Evolutionary conservation across 2,113 vertebrate species (phyloP).

Genomic region (Dicrurus megarhynchus): DNA sequence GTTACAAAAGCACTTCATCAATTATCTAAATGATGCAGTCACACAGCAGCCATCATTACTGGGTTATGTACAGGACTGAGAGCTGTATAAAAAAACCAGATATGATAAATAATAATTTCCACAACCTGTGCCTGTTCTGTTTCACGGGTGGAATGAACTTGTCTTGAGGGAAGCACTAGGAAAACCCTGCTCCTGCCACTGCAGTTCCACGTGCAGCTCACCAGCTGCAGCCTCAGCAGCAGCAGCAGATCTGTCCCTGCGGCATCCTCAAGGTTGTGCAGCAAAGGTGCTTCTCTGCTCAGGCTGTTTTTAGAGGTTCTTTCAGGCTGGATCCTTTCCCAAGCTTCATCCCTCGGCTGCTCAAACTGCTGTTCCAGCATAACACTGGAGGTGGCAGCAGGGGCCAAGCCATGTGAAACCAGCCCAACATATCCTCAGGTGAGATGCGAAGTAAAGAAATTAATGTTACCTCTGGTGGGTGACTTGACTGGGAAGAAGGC

Average conservation of each 20-base stretch:
- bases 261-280: neutral
- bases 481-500: constrained; percentile 66
- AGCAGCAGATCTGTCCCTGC: neutral
- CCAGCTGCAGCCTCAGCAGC: neutral
- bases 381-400: constrained; percentile 55
- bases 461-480: constrained; percentile 82
- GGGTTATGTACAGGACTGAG: neutral
- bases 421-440: neutral
- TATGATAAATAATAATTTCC: neutral
- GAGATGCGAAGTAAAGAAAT: neutral
- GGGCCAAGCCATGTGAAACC: neutral
- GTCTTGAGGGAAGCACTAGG: neutral
- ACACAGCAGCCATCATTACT: neutral
- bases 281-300: neutral
- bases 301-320: neutral
- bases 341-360: neutral
- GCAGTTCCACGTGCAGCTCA: neutral
- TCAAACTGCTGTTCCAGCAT: neutral
- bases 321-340: constrained; percentile 26
- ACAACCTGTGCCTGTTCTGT: neutral
- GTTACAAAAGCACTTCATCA: neutral
- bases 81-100: neutral
- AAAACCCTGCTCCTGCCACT: neutral
- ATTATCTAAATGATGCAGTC: neutral
- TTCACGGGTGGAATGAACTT: neutral